Conservation (phyloP, 1,140 invertebrate species). For the Drosophila eugracilis region DNA sequence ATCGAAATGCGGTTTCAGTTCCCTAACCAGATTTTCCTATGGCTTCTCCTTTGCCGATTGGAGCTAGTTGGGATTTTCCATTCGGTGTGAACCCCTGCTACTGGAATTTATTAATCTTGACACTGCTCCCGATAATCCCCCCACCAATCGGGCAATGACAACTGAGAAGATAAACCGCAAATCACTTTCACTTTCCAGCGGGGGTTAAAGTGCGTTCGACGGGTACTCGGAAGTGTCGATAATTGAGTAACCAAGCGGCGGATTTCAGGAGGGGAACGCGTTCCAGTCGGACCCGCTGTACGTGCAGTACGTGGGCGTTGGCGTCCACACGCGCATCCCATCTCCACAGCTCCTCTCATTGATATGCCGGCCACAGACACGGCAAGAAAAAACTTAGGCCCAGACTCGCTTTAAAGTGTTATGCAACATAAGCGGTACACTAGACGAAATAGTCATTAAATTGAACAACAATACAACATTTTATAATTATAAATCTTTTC, state of each 20-base stretch:
- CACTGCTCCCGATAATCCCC: conserved; percentile 18
- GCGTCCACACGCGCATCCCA: conserved; percentile 43
- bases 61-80: conserved; percentile 1
- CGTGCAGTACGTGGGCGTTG: conserved; percentile 53
- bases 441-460: background rate
- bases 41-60: conserved; percentile 4
- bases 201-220: conserved; percentile 64
- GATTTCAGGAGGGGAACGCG: conserved; percentile 12
- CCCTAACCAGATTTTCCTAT: background rate
- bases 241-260: conserved; percentile 65
- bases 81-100: background rate
- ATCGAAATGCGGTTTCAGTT: conserved; percentile 12
- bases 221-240: conserved; percentile 64
- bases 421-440: conserved; percentile 42
- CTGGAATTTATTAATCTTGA: conserved; percentile 26
- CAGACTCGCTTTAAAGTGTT: conserved; percentile 33
- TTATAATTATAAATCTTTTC: background rate
- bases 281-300: conserved; percentile 14
- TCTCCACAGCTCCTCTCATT: conserved; percentile 61
- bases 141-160: conserved; percentile 1
- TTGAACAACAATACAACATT: background rate
- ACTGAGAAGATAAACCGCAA: conserved; percentile 57
- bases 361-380: conserved; percentile 61
- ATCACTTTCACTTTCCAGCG: conserved; percentile 64
- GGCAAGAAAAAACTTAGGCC: conserved; percentile 12